Conservation (phyloP, 2,797 vertebrate genomes). For the Trematomus bernacchii region DNA sequence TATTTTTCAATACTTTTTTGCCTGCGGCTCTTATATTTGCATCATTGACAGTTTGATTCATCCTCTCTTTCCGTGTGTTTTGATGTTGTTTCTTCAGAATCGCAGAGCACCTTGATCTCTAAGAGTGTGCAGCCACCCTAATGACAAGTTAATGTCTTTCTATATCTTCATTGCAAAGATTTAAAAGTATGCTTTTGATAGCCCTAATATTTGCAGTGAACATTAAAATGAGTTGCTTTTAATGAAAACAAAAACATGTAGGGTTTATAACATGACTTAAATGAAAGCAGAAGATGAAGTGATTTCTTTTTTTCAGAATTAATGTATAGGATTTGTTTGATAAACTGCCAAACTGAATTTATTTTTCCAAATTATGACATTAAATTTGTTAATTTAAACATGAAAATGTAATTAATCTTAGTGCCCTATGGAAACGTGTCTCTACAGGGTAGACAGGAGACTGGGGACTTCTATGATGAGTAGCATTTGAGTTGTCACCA, state of each 20-base stretch:
- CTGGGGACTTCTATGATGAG: slow-evolving; percentile 16
- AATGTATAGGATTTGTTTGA: not conserved
- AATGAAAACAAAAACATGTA: not conserved
- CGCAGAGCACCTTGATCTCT: not conserved
- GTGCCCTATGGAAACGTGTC: slow-evolving; percentile 1
- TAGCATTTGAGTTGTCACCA: slow-evolving; percentile 48
- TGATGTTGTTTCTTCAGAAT: not conserved
- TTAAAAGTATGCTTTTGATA: not conserved
- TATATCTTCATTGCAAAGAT: not conserved
- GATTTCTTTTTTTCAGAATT: not conserved
- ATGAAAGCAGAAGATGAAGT: not conserved
- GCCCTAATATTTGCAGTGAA: not conserved
- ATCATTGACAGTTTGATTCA: not conserved
- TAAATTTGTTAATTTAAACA: slow-evolving; percentile 13
- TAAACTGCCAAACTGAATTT: not conserved
- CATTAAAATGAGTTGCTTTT: not conserved
- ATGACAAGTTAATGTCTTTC: not conserved
- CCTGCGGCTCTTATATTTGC: not conserved
- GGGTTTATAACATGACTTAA: not conserved
- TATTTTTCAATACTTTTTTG: not conserved
- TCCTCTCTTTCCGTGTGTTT: not conserved
- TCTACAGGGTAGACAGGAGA: slow-evolving; percentile 1
- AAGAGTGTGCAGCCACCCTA: not conserved
- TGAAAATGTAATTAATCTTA: slow-evolving; percentile 22
- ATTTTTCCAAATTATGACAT: slow-evolving; percentile 10